These are phyloP conservation scores for Criorhina ranunculi DNA, from an alignment of 2,888 invertebrate species.

Conservation along the genomic window DNA sequence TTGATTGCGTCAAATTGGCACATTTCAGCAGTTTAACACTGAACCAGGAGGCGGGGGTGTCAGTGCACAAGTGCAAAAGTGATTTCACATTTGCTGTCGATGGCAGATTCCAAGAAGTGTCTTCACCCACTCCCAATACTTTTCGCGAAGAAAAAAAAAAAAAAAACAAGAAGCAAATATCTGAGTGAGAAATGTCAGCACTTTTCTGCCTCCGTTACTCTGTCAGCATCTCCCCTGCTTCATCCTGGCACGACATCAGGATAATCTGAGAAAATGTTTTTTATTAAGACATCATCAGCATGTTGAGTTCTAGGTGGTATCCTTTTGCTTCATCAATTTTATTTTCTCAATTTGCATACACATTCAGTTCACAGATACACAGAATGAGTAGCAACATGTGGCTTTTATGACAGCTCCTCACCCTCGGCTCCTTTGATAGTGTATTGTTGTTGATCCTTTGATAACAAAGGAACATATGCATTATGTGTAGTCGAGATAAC, in stretches of 20 bases:
- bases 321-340: constrained; percentile 18
- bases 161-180: constrained; percentile 19
- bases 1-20: constrained; percentile 38
- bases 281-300: constrained; percentile 76
- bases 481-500: constrained; percentile 43
- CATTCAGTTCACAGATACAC: constrained; percentile 19
- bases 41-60: constrained; percentile 9
- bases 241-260: constrained; percentile 3
- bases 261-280: constrained; percentile 67
- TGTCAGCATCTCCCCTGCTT: neutral
- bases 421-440: neutral
- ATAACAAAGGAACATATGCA: constrained; percentile 65
- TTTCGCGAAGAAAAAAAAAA: constrained; percentile 14
- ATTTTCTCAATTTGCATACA: constrained; percentile 62
- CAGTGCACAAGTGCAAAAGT: constrained; percentile 44
- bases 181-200: constrained; percentile 55
- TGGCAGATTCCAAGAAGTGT: constrained; percentile 11
- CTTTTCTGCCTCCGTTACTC: neutral
- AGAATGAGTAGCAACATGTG: constrained; percentile 64
- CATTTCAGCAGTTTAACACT: constrained; percentile 33
- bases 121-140: neutral
- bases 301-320: constrained; percentile 41
- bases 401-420: constrained; percentile 57
- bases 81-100: constrained; percentile 36
- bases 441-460: constrained; percentile 61